A percentile compares a stretch with the other conserved stretches of the same genome.
Evolutionary conservation across 2,888 invertebrate genomes (phyloP).

Genomic region (Ophonus ardosiacus): DNA sequence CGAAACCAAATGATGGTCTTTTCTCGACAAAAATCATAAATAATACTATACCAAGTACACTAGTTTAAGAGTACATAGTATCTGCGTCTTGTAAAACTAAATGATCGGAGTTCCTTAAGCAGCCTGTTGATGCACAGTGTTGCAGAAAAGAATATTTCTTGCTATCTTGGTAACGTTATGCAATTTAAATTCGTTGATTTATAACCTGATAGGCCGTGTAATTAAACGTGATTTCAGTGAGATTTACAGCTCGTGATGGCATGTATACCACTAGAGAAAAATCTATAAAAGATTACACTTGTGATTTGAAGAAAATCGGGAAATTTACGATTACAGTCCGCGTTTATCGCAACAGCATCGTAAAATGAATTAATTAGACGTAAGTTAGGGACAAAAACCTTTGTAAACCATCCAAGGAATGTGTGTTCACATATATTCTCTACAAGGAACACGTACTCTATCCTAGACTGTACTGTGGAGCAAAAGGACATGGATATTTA

Average conservation of each 20-base stretch:
- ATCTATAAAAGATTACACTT: conserved; percentile 53
- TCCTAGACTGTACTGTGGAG: conserved; percentile 9
- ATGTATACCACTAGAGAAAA: conserved; percentile 34
- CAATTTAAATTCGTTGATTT: conserved; percentile 60
- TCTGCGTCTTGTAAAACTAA: too few species aligned
- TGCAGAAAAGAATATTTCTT: not conserved
- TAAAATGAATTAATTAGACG: conserved; percentile 62
- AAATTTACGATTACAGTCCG: conserved; percentile 60
- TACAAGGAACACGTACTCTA: not conserved
- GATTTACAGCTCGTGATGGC: conserved; percentile 53
- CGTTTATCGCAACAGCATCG: conserved; percentile 58
- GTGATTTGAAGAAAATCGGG: conserved; percentile 59
- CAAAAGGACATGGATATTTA: conserved; percentile 10
- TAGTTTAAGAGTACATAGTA: too few species aligned
- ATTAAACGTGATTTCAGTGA: conserved; percentile 56
- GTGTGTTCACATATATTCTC: conserved; percentile 52
- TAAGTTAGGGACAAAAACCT: conserved; percentile 57
- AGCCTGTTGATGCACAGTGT: not conserved
- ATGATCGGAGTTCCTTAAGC: too few species aligned
- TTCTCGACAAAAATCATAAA: too few species aligned
- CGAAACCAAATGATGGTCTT: too few species aligned
- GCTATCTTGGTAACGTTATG: not conserved
- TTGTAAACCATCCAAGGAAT: conserved; percentile 45
- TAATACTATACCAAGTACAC: too few species aligned
- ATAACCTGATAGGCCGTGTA: conserved; percentile 49